Percentiles rank a stretch among this genome's conserved stretches.
Conservation (phyloP, 2,113 vertebrate genomes). For the Myrmecobius fasciatus region DNA sequence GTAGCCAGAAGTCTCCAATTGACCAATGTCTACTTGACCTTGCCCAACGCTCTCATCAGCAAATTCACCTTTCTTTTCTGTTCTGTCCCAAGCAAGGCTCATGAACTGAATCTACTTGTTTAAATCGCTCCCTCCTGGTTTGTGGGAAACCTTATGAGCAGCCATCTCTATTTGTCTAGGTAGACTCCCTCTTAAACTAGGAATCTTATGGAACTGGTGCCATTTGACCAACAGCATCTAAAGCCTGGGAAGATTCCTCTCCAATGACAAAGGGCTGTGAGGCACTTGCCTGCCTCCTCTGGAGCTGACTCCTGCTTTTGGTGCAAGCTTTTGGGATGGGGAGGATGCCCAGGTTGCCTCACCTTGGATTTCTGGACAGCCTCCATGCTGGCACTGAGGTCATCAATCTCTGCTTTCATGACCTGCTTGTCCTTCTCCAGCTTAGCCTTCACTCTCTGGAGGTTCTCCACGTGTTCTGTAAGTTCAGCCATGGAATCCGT, state of each 20-base stretch:
- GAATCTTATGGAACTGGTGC: not conserved
- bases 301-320: not conserved
- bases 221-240: not conserved
- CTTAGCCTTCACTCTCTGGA: constrained; percentile 81
- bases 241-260: not conserved
- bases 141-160: not conserved
- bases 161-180: not conserved
- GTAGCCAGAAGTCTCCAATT: not conserved
- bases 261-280: not conserved
- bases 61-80: not conserved
- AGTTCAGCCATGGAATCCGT: constrained; percentile 74
- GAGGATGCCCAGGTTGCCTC: not conserved
- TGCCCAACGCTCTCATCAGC: not conserved
- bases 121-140: not conserved
- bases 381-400: constrained; percentile 78
- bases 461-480: constrained; percentile 83
- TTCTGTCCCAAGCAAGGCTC: not conserved
- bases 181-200: not conserved
- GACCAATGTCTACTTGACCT: too few species aligned
- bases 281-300: not conserved
- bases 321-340: not conserved
- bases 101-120: not conserved
- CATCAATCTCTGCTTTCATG: constrained; percentile 82
- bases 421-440: constrained; percentile 85
- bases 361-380: constrained; percentile 82